phyloP scores from a whole-genome alignment of 2,888 invertebrate genomes.

The Tineola bisselliella region DNA sequence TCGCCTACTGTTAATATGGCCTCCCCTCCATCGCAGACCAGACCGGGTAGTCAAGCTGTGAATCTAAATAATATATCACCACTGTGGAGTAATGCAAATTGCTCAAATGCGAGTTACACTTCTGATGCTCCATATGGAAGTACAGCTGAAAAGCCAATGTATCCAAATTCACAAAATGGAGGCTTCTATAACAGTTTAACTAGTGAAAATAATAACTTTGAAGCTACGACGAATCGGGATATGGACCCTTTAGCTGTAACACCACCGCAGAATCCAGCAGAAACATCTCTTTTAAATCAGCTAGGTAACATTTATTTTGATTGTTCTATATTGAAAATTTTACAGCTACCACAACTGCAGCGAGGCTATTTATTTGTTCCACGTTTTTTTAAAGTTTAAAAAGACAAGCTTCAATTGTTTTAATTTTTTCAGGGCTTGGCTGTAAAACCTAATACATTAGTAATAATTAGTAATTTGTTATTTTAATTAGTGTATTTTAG shows the following conservation, averaged over 20 bases:
- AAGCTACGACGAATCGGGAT: conserved; percentile 46
- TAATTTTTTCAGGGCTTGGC: no score
- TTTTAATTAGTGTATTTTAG: no score
- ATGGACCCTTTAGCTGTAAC: conserved; percentile 61
- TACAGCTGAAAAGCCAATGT: conserved; percentile 30
- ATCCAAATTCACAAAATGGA: conserved; percentile 55
- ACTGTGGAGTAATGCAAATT: conserved; percentile 53
- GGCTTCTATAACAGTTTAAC: conserved; percentile 56
- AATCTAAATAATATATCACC: conserved; percentile 59
- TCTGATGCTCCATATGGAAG: conserved; percentile 26
- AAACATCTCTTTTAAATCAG: conserved; percentile 17
- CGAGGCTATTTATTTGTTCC: no score
- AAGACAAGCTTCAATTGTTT: no score
- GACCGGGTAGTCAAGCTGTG: conserved; percentile 52
- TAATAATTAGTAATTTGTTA: no score
- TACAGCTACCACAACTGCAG: no score
- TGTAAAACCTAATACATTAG: no score
- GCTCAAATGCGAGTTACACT: conserved; percentile 44
- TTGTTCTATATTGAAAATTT: no score
- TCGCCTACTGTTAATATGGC: conserved; percentile 69
- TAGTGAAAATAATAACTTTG: conserved; percentile 40
- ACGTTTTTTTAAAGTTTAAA: no score
- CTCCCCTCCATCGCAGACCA: conserved; percentile 66
- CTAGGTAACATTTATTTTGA: no score
- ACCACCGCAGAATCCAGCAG: conserved; percentile 45